A percentile compares a stretch with the other conserved stretches of the same genome.
Evolutionary conservation across 2,888 invertebrate genomes (phyloP).

Genomic region (Drosophila prolongata): DNA sequence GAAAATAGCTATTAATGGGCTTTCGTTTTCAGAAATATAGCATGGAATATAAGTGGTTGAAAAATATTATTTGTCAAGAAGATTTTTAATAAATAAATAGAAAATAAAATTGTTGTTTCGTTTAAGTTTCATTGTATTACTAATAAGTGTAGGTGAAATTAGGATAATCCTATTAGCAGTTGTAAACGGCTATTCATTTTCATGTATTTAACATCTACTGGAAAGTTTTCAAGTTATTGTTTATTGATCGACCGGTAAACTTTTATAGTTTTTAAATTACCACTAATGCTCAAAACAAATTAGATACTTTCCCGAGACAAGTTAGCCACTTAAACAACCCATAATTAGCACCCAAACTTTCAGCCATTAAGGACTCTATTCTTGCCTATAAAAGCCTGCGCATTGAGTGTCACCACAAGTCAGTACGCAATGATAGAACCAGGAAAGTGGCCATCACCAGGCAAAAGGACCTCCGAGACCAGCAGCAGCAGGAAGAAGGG

Average conservation of each 20-base stretch:
- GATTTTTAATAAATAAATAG: too few species aligned
- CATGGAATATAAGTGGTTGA: too few species aligned
- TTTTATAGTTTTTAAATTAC: constrained; percentile 33
- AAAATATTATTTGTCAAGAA: too few species aligned
- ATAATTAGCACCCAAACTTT: constrained; percentile 53
- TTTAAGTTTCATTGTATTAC: too few species aligned
- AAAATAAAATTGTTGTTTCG: too few species aligned
- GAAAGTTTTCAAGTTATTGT: too few species aligned
- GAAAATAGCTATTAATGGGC: background rate
- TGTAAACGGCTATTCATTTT: too few species aligned
- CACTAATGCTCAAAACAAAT: constrained; percentile 48
- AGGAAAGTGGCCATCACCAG: constrained; percentile 50
- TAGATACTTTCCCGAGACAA: constrained; percentile 37
- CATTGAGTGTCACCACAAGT: background rate
- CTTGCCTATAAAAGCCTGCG: constrained; percentile 54
- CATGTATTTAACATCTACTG: too few species aligned
- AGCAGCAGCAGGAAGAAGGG: background rate
- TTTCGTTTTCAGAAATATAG: background rate
- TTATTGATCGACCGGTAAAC: background rate
- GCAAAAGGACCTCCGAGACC: constrained; percentile 4
- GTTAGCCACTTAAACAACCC: constrained; percentile 48
- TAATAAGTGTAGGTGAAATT: too few species aligned
- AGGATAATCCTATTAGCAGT: too few species aligned
- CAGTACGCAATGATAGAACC: constrained; percentile 46
- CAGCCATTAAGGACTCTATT: constrained; percentile 14